Conservation (phyloP, 2,888 invertebrate genomes). For the Rhagium mordax region DNA sequence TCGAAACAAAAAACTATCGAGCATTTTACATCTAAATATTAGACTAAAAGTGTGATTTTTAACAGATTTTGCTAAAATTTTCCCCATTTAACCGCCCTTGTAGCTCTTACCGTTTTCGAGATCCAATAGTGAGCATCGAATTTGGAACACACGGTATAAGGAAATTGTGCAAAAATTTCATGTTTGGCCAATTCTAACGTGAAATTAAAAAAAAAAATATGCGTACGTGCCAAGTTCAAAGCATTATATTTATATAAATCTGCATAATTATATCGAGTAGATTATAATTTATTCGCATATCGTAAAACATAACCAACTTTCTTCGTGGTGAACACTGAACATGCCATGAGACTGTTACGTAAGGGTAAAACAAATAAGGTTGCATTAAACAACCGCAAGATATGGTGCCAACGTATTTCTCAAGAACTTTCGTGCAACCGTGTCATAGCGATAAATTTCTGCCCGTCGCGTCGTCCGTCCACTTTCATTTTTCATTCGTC, state of each 20-base stretch:
- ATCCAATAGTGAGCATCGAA: too few species aligned
- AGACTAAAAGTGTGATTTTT: too few species aligned
- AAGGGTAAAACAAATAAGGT: constrained; percentile 19
- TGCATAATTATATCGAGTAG: not conserved
- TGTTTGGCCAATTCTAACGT: too few species aligned
- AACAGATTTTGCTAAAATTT: too few species aligned
- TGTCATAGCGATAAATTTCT: not conserved
- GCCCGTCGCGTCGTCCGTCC: not conserved
- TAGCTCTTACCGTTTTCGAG: too few species aligned
- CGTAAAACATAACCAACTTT: constrained; percentile 9
- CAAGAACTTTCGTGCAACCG: constrained; percentile 19
- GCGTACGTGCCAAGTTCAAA: not conserved
- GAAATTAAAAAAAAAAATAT: too few species aligned
- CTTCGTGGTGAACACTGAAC: not conserved
- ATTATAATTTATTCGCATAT: not conserved
- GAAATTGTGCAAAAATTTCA: too few species aligned
- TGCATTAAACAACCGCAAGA: constrained; percentile 13
- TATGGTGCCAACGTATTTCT: constrained; percentile 8
- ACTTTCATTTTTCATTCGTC: constrained; percentile 11
- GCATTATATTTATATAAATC: not conserved
- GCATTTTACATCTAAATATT: too few species aligned
- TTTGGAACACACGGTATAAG: too few species aligned
- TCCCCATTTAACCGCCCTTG: too few species aligned
- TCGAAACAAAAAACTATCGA: too few species aligned
- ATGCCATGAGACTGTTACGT: constrained; percentile 20